Percentiles rank a stretch among this genome's conserved stretches.
Evolutionary conservation across 1,140 invertebrate species (phyloP).

Genomic region (Drosophila chauvacae): DNA sequence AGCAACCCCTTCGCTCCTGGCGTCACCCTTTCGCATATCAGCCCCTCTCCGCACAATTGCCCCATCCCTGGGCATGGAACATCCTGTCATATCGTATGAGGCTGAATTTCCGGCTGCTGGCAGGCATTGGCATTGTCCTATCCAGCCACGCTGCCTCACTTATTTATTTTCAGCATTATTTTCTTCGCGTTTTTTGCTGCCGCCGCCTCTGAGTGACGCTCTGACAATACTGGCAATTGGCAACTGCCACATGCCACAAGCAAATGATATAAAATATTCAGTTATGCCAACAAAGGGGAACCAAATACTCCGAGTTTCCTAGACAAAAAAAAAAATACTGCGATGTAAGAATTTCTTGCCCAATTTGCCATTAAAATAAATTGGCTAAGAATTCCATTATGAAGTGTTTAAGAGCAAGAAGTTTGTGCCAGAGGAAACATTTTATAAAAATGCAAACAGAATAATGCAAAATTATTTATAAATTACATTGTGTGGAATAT

Average conservation of each 20-base stretch:
- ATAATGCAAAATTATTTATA: neutral
- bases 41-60: neutral
- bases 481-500: neutral
- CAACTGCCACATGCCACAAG: constrained; percentile 56
- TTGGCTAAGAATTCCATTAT: constrained; percentile 18
- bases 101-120: constrained; percentile 12
- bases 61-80: neutral
- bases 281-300: constrained; percentile 44
- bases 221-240: constrained; percentile 74
- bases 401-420: neutral
- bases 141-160: constrained; percentile 8
- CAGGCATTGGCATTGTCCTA: constrained; percentile 28
- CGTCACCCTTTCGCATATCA: neutral
- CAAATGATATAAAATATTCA: constrained; percentile 73
- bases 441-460: neutral
- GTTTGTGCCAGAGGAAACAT: neutral
- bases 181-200: constrained; percentile 41
- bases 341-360: neutral
- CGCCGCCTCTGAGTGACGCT: constrained; percentile 59
- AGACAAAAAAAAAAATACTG: neutral
- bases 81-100: constrained; percentile 31
- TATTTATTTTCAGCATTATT: constrained; percentile 38
- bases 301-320: constrained; percentile 24
- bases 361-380: constrained; percentile 32
- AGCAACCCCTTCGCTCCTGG: constrained; percentile 9